Evolutionary conservation across 2,888 invertebrate genomes (phyloP), one percentile per base, ranked within the genome.

Genomic region (Rhagophthalmus giganteus): DNA sequence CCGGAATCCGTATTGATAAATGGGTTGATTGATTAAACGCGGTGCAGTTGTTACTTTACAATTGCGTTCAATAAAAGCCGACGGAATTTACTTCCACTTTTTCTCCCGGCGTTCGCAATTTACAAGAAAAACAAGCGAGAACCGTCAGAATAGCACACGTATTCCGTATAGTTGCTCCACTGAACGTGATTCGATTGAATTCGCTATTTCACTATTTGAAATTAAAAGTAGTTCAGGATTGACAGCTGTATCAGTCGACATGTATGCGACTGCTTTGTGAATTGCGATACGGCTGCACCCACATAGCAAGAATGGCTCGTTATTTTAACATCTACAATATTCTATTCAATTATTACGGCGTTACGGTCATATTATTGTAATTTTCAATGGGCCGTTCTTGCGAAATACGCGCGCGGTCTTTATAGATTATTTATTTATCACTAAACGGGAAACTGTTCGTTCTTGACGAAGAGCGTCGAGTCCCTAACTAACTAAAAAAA

Each of bases 201-300:
- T 61, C 52, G 48, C 56, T 53, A 57, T 61, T 62, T 61, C 49
- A 53, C 56, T 56, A 60, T 64, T 64, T 63, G 55, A 61, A 62
- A 61, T 62, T 60, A 58, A 58, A 61, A 61, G 59, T 61, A 62
- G 62, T 61, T 59, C 62, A 56, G 34, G 50, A 53, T 54, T 55
- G 54, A 49, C 55, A 56, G 56, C 54, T 58, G 54, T 60, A 60
- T 57, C 59, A 56, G 57, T 44, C 54, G 50, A 54, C 59, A 56
- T 54, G 52, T 57, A 58, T 60, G 57, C 52, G 58, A 56, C 59
- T 61, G 56, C 59, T 59, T 59, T 57, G 58, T 41, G 52, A 44
- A 58, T 63, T 63, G 60, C 60, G 59, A 40, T 55, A 63, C 50
- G 40, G 61, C 63, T 63, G 63, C 61, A 61, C 63, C 63, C 63